A percentile compares a stretch with the other conserved stretches of the same genome.
phyloP scores from a whole-genome alignment of 1,140 invertebrate genomes.

The Dendroctonus valens region DNA sequence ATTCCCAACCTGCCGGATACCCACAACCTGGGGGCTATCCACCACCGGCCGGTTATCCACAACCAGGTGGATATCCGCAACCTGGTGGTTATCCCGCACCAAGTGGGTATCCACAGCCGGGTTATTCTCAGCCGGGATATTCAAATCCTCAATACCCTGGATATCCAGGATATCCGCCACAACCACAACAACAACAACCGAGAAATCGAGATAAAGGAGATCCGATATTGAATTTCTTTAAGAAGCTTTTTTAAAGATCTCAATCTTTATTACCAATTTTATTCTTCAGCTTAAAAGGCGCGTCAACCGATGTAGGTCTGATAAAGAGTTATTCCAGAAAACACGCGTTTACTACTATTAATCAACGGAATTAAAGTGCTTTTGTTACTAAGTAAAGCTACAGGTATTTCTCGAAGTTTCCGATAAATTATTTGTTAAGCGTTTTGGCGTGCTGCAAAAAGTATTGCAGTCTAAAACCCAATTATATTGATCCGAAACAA shows the following conservation, averaged over 20 bases:
- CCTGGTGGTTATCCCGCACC: conserved; percentile 28
- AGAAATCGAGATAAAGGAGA: conserved; percentile 33
- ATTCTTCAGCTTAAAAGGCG: too few species aligned
- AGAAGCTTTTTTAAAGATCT: conserved; percentile 34
- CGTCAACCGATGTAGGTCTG: too few species aligned
- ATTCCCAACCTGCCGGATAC: conserved; percentile 29
- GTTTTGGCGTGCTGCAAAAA: too few species aligned
- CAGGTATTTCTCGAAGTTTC: too few species aligned
- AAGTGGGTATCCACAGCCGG: conserved; percentile 9
- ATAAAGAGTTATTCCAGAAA: too few species aligned
- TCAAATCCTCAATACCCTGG: conserved; percentile 34
- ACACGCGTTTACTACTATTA: too few species aligned
- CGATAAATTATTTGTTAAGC: too few species aligned
- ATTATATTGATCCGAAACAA: too few species aligned
- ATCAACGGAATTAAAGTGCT: too few species aligned
- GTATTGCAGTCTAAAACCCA: too few species aligned
- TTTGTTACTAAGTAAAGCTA: too few species aligned
- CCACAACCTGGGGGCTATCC: conserved; percentile 29
- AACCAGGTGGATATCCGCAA: conserved; percentile 35
- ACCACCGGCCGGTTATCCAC: conserved; percentile 32
- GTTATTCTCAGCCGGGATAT: conserved; percentile 23
- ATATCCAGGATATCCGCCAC: conserved; percentile 29
- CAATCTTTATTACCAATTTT: too few species aligned
- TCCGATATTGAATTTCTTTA: conserved; percentile 43
- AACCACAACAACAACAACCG: conserved; percentile 20